Evolutionary conservation across 2,113 vertebrate species (phyloP).

Genomic region (Anas platyrhynchos): DNA sequence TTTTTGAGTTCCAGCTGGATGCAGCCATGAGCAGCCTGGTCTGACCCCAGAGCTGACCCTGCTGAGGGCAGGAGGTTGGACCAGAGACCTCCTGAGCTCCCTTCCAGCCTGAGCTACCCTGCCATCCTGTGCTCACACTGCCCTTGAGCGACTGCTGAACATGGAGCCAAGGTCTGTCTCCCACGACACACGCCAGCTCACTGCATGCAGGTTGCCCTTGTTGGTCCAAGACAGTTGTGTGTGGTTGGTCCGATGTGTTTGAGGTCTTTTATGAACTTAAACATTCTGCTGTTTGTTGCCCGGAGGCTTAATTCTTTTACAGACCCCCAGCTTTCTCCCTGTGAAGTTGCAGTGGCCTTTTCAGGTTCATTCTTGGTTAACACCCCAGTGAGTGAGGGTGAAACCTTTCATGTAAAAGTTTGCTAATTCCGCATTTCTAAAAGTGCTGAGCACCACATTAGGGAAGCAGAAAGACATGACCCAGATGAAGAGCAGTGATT

Average conservation of each 20-base stretch:
- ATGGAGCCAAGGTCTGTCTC: neutral
- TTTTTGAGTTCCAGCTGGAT: neutral
- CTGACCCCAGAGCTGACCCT: neutral
- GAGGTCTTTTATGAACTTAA: neutral
- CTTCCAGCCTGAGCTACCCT: neutral
- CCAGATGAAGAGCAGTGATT: neutral
- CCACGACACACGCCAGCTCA: neutral
- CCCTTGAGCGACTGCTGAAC: neutral
- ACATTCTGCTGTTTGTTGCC: neutral
- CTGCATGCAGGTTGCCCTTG: neutral
- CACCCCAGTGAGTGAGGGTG: neutral
- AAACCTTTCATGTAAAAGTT: neutral
- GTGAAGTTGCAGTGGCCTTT: neutral
- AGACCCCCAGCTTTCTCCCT: neutral
- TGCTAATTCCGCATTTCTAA: neutral
- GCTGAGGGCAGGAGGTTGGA: neutral
- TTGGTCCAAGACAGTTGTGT: fast-evolving
- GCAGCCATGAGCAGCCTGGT: neutral
- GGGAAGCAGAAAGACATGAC: neutral
- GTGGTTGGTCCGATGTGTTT: neutral
- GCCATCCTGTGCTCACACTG: neutral
- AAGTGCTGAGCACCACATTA: neutral
- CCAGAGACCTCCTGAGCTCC: neutral
- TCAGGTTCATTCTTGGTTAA: neutral
- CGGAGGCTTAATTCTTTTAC: neutral